Conservation (phyloP, 1,140 invertebrate species). For the Streblospio benedicti region DNA sequence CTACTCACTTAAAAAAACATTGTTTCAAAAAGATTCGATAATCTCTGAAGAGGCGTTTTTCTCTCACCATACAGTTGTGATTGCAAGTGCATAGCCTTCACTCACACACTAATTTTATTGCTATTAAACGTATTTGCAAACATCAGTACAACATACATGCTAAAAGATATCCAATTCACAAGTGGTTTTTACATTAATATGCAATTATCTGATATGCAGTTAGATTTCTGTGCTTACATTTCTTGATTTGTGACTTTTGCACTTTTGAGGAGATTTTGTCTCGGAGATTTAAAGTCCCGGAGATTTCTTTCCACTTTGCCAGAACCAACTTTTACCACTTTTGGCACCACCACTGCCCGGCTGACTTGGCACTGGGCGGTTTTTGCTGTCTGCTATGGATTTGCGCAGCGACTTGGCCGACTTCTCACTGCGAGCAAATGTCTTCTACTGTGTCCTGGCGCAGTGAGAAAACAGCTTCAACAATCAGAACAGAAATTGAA, state of each 20-base stretch:
- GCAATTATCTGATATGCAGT: not conserved
- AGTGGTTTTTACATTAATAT: not conserved
- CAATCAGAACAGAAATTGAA: too few relatives aligned
- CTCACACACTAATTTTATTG: not conserved
- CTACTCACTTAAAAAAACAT: too few relatives aligned
- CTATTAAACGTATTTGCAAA: not conserved
- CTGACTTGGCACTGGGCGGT: not conserved
- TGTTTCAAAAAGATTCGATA: too few relatives aligned
- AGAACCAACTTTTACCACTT: not conserved
- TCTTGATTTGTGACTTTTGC: not conserved
- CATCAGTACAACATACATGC: not conserved
- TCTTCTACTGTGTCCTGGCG: too few relatives aligned
- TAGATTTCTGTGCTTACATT: not conserved
- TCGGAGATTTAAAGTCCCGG: too few relatives aligned
- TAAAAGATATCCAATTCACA: not conserved
- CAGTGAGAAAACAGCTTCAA: too few relatives aligned
- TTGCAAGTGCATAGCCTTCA: not conserved
- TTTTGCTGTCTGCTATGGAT: not conserved
- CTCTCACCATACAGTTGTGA: too few relatives aligned
- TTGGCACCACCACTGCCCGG: not conserved
- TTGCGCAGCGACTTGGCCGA: too few relatives aligned
- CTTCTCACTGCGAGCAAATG: too few relatives aligned
- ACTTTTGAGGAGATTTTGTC: not conserved
- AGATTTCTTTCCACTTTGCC: not conserved
- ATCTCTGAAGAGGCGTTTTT: too few relatives aligned